Conservation (phyloP, 2,888 invertebrate genomes). For the Dendrolimus houi region DNA sequence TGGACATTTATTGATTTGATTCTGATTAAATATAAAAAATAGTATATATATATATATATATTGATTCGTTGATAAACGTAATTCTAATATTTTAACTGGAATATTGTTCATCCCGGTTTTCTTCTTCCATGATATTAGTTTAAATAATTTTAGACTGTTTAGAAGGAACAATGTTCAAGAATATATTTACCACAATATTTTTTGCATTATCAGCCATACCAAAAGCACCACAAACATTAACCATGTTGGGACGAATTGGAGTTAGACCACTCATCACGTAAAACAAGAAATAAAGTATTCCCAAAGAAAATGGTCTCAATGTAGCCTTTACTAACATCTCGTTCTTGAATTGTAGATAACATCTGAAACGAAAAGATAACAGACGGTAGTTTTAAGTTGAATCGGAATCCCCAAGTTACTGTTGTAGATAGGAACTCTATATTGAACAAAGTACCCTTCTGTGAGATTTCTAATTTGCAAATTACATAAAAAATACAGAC, state of each 20-base stretch:
- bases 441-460: too few species aligned
- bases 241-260: conserved; percentile 70
- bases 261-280: conserved; percentile 67
- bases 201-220: conserved; percentile 57
- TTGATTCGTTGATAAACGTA: background rate
- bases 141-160: too few species aligned
- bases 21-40: background rate
- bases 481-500: too few species aligned
- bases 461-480: too few species aligned
- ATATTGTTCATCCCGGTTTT: too few species aligned
- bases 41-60: background rate
- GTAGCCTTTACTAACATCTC: conserved; percentile 71
- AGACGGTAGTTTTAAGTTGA: background rate
- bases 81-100: too few species aligned
- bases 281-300: conserved; percentile 67
- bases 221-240: conserved; percentile 65
- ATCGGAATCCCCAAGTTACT: too few species aligned
- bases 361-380: conserved; percentile 26
- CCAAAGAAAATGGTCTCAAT: conserved; percentile 58
- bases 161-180: too few species aligned
- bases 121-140: too few species aligned
- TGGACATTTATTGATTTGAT: too few species aligned
- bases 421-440: too few species aligned
- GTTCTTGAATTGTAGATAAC: conserved; percentile 41
- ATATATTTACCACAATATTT: conserved; percentile 50